phyloP scores from a whole-genome alignment of 1,140 invertebrate species.

The Cryptotermes secundus region DNA sequence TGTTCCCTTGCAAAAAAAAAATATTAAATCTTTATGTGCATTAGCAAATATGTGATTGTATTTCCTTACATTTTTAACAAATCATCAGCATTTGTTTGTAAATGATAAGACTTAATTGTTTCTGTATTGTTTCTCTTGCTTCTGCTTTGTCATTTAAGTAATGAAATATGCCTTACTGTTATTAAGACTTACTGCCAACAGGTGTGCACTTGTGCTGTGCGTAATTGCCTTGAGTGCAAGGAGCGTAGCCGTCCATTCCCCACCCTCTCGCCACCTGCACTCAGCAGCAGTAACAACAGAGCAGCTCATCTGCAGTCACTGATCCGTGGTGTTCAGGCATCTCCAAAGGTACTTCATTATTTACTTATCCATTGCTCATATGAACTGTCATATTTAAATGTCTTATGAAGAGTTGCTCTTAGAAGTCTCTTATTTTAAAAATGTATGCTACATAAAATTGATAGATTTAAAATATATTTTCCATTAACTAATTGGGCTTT shows the following conservation, averaged over 20 bases:
- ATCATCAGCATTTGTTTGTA: too few species aligned
- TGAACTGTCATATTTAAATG: neutral
- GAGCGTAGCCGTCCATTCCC: constrained; percentile 76
- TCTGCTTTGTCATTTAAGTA: too few species aligned
- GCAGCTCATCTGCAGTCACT: constrained; percentile 78
- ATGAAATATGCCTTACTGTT: too few species aligned
- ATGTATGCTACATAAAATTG: too few species aligned
- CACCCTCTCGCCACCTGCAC: constrained; percentile 48
- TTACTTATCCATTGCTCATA: neutral
- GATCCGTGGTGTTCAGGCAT: constrained; percentile 81
- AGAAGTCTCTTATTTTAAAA: neutral
- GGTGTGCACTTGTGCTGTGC: constrained; percentile 96
- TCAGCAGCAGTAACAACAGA: constrained; percentile 52
- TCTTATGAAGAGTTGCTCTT: neutral
- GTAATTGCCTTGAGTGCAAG: constrained; percentile 97
- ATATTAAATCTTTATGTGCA: too few species aligned
- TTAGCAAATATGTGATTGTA: too few species aligned
- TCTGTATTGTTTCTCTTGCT: too few species aligned
- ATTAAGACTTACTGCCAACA: constrained; percentile 44
- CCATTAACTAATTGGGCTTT: too few species aligned
- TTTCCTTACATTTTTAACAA: too few species aligned
- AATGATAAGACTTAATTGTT: too few species aligned
- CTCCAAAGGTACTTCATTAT: constrained; percentile 68
- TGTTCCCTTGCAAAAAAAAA: too few species aligned
- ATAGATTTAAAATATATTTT: too few species aligned